These are phyloP conservation scores for Cosmia pyralina DNA, from an alignment of 2,888 invertebrate species.

Conservation along the genomic window DNA sequence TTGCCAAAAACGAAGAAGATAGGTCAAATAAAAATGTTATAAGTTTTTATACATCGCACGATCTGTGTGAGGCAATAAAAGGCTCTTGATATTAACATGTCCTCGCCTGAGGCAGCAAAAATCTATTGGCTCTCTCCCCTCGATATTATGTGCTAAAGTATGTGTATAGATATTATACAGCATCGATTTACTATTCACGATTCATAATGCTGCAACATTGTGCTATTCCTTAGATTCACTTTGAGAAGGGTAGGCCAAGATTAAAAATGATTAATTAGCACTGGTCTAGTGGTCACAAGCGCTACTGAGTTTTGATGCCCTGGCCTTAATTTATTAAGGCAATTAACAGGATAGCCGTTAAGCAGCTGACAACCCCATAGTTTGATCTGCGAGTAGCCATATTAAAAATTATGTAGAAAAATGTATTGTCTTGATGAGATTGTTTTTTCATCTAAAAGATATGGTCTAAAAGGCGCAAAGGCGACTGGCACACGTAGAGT, in stretches of 20 bases:
- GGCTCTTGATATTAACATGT: conserved; percentile 81
- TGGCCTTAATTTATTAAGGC: too few species aligned
- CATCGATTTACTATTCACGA: conserved; percentile 21
- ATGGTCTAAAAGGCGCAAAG: too few species aligned
- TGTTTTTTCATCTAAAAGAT: too few species aligned
- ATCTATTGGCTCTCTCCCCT: conserved; percentile 73
- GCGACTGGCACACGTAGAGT: too few species aligned
- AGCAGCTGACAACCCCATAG: too few species aligned
- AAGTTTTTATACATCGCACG: conserved; percentile 49
- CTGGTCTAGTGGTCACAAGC: not conserved
- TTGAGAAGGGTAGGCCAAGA: not conserved
- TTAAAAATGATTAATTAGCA: not conserved
- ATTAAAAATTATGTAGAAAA: too few species aligned
- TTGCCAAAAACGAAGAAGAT: conserved; percentile 18
- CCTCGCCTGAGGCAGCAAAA: conserved; percentile 79
- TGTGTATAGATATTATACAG: conserved; percentile 34
- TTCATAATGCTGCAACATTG: conserved; percentile 19
- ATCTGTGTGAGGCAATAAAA: conserved; percentile 77
- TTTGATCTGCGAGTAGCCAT: too few species aligned
- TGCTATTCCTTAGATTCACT: not conserved
- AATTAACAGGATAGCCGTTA: too few species aligned
- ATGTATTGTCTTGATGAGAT: too few species aligned
- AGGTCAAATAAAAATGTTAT: conserved; percentile 49
- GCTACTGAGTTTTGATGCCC: not conserved
- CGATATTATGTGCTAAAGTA: conserved; percentile 65